Conservation (phyloP, 2,797 vertebrate genomes). For the Cynopterus sphinx region DNA sequence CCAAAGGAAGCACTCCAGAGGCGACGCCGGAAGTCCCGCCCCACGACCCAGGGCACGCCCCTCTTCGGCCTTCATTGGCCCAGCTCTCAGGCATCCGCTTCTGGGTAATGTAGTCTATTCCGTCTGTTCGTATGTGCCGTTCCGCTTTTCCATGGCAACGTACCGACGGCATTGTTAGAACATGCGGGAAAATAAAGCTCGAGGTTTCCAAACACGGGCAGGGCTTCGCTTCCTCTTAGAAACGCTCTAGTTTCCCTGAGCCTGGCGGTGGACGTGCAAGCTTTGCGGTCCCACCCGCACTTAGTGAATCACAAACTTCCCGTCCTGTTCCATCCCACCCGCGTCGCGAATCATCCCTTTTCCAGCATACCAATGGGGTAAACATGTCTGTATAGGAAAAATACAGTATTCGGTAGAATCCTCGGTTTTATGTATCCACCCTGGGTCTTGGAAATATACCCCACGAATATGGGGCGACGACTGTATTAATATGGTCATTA, state of each 20-base stretch:
- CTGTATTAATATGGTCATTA: neutral
- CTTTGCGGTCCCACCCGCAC: neutral
- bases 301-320: too few relatives aligned
- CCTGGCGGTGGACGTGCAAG: neutral
- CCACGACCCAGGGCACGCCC: neutral
- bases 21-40: neutral
- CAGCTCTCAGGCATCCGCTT: fast-evolving
- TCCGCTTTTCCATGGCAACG: neutral
- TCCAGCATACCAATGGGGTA: neutral
- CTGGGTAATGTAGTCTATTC: fast-evolving
- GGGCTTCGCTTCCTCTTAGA: neutral
- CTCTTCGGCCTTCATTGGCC: neutral
- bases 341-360: neutral
- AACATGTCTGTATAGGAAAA: neutral
- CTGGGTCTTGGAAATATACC: neutral
- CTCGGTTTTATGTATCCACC: neutral
- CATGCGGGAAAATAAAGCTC: too few relatives aligned
- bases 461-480: neutral
- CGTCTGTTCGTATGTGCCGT: too few relatives aligned
- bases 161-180: fast-evolving
- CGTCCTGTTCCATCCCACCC: neutral
- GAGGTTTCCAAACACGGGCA: neutral
- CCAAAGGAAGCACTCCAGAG: fast-evolving
- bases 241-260: neutral
- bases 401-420: neutral